These are phyloP conservation scores for Pardalotus punctatus DNA, from an alignment of 2,113 vertebrate genomes.

Conservation along the genomic window DNA sequence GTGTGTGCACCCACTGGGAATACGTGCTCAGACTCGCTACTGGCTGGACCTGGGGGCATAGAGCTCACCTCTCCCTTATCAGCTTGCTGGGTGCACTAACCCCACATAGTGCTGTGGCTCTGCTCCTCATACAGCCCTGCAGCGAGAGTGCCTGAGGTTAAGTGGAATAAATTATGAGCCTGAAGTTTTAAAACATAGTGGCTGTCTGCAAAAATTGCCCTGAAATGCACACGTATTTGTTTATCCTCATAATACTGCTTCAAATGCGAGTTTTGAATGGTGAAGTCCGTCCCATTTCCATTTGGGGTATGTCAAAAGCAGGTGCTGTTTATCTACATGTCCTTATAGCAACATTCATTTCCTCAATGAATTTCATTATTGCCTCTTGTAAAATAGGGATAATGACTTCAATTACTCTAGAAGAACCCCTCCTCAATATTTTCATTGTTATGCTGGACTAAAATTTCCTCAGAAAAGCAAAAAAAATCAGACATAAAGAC, in stretches of 20 bases:
- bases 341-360: neutral
- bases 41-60: neutral
- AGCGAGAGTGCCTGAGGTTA: neutral
- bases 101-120: neutral
- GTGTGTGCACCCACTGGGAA: neutral
- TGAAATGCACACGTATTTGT: neutral
- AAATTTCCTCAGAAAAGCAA: neutral
- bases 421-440: neutral
- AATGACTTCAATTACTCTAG: neutral
- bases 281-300: neutral
- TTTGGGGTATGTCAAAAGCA: neutral
- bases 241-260: neutral
- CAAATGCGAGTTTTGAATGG: neutral
- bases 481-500: neutral
- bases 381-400: neutral
- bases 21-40: neutral
- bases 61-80: neutral
- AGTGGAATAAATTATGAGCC: slow-evolving; percentile 33
- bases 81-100: neutral
- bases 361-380: neutral
- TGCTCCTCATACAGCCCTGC: neutral
- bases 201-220: neutral
- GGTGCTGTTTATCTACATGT: accelerated
- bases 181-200: neutral
- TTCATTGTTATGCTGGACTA: neutral